Conservation (phyloP, 2,113 vertebrate genomes). For the Okapia johnstoni region DNA sequence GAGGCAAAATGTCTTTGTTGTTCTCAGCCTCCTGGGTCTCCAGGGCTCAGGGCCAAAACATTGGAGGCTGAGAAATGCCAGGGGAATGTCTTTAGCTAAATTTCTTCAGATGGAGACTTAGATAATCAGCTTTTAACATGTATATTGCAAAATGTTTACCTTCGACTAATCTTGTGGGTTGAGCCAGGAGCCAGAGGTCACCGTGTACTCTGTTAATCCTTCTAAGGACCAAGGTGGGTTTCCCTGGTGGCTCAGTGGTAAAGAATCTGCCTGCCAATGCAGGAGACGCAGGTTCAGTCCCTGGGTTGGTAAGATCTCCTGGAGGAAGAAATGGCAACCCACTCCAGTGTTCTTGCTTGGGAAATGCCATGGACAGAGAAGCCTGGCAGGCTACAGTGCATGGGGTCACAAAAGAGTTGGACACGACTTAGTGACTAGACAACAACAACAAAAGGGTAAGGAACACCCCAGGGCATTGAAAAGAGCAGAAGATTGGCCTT, state of each 20-base stretch:
- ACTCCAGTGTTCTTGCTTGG: neutral
- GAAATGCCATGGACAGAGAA: neutral
- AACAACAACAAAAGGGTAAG: neutral
- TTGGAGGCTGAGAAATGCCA: neutral
- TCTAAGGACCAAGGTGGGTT: neutral
- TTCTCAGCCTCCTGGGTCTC: conserved; percentile 37
- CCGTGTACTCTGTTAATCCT: neutral
- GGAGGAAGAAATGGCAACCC: neutral
- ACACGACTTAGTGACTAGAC: neutral
- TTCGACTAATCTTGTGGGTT: neutral
- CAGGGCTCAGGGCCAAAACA: conserved; percentile 1
- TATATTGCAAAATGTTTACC: neutral
- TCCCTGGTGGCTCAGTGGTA: neutral
- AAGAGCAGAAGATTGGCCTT: neutral
- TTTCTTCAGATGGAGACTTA: neutral
- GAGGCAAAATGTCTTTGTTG: neutral
- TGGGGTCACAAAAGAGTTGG: neutral
- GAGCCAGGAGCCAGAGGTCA: neutral
- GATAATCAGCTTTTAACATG: neutral
- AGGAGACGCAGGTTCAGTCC: neutral
- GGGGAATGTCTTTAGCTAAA: neutral
- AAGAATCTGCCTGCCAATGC: neutral
- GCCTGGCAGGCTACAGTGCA: neutral
- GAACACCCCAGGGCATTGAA: neutral
- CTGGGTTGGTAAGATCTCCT: neutral